phyloP scores from a whole-genome alignment of 2,113 vertebrate species.

The Pampusana beccarii region DNA sequence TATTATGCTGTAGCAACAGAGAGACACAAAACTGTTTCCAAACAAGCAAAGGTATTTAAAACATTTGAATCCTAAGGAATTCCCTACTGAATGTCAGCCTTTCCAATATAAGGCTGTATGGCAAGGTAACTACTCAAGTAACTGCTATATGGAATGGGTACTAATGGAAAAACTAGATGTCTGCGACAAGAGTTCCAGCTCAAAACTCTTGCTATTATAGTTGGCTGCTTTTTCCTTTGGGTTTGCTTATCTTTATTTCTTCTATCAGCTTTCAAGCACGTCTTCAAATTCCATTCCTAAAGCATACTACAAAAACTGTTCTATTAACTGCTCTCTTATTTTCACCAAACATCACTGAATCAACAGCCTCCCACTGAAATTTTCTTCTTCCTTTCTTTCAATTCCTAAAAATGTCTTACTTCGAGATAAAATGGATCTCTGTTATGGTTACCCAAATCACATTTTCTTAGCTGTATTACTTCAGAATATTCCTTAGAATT shows the following conservation, averaged over 20 bases:
- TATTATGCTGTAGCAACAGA: not conserved
- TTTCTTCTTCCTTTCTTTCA: not conserved
- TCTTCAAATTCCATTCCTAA: not conserved
- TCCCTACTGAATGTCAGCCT: not conserved
- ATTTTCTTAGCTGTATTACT: not conserved
- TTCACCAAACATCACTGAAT: not conserved
- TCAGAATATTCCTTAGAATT: not conserved
- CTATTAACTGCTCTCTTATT: not conserved
- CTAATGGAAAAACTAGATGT: not conserved
- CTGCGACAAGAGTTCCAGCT: not conserved
- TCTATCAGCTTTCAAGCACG: not conserved
- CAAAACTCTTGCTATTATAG: not conserved
- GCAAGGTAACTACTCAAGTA: not conserved
- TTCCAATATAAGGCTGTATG: not conserved
- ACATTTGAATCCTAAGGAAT: not conserved
- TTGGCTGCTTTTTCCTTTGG: not conserved
- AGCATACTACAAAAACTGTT: not conserved
- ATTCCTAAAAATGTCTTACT: not conserved
- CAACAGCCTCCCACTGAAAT: not conserved
- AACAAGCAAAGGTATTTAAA: not conserved
- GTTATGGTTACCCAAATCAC: not conserved
- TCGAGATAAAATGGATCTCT: not conserved
- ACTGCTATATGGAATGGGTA: not conserved
- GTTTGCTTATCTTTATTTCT: not conserved
- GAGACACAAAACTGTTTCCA: not conserved